These are phyloP conservation scores for Alauda arvensis DNA, from an alignment of 2,797 vertebrate species.

Conservation along the genomic window DNA sequence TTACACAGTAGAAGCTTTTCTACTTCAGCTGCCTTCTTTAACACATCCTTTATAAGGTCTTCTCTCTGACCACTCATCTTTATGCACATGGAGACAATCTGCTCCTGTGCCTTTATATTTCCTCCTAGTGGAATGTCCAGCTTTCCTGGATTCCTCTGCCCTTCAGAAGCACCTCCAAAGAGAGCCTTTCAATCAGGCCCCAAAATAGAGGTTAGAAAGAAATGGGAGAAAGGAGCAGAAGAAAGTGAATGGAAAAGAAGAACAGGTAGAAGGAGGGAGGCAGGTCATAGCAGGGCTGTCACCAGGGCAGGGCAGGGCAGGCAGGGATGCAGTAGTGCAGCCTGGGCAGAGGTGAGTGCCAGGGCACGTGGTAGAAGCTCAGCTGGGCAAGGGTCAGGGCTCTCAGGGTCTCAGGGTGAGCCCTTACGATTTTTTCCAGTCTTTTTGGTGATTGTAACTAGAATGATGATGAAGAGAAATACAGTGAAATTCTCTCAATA, in stretches of 20 bases:
- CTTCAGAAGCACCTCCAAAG: neutral
- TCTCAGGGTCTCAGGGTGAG: neutral
- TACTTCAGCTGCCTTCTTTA: neutral
- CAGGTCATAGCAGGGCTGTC: neutral
- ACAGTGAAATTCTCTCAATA: neutral
- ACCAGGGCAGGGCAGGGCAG: neutral
- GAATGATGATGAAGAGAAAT: neutral
- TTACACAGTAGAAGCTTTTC: neutral
- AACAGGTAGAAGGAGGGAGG: neutral
- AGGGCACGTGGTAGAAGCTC: neutral
- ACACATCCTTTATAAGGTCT: neutral
- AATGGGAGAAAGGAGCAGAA: neutral
- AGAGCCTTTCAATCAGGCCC: no score
- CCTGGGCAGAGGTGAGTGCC: neutral
- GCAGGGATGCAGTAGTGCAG: neutral
- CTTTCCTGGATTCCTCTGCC: neutral
- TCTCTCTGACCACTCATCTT: neutral
- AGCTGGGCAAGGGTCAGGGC: rapidly evolving
- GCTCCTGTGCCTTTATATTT: neutral
- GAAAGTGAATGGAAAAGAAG: neutral
- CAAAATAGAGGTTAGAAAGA: neutral
- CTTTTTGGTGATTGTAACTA: neutral
- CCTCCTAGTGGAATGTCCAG: neutral
- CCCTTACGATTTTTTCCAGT: neutral
- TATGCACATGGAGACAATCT: neutral